phyloP scores from a whole-genome alignment of 1,140 invertebrate genomes.

The Alviniconcha marisindica region DNA sequence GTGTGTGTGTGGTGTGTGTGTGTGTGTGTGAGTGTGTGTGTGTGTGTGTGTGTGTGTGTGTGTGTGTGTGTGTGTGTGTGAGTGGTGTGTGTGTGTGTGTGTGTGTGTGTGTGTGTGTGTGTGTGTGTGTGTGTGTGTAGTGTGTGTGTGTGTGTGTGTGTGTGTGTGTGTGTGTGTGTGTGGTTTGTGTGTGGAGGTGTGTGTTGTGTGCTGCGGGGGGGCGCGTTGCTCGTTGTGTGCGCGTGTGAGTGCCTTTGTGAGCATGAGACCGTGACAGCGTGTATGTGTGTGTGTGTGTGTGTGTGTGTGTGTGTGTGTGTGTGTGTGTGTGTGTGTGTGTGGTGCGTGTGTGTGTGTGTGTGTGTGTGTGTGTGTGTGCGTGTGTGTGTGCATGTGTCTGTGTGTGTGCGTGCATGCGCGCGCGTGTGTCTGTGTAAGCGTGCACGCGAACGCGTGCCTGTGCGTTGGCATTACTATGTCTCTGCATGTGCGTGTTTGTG shows the following conservation, averaged over 20 bases:
- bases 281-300: constrained; percentile 20
- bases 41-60: not conserved
- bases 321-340: constrained; percentile 27
- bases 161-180: too few relatives aligned
- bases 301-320: constrained; percentile 21
- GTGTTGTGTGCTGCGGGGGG: not conserved
- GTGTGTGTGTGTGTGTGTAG: too few relatives aligned
- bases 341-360: constrained; percentile 32
- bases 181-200: not conserved
- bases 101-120: not conserved
- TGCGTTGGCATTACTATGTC: too few relatives aligned
- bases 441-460: too few relatives aligned
- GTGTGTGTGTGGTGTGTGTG: constrained; percentile 22
- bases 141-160: too few relatives aligned
- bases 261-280: not conserved
- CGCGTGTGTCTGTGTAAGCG: not conserved
- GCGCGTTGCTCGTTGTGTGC: too few relatives aligned
- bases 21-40: not conserved
- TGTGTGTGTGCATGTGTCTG: constrained; percentile 9
- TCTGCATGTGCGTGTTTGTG: not conserved
- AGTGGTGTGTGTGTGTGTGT: too few relatives aligned
- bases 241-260: too few relatives aligned
- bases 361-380: constrained; percentile 36
- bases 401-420: not conserved
- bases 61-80: too few relatives aligned